Conservation (phyloP, 2,797 vertebrate species). For the Pseudocheirus occidentalis region DNA sequence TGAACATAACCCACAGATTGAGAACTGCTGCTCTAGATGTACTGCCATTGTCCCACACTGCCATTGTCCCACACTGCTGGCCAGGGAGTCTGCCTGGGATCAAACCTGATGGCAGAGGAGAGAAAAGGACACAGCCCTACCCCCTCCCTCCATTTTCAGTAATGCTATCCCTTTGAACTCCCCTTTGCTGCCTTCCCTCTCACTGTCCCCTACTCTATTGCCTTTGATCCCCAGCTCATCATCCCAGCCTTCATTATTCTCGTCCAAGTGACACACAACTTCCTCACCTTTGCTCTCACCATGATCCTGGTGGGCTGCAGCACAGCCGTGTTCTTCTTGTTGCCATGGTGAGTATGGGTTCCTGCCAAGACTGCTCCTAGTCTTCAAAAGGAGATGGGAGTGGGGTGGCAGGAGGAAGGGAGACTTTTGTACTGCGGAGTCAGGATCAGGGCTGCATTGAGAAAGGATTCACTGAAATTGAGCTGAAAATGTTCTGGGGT, state of each 20-base stretch:
- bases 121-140: neutral
- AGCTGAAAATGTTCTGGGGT: neutral
- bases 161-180: neutral
- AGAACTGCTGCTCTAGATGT: neutral
- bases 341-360: slow-evolving; percentile 86
- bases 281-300: slow-evolving; percentile 83
- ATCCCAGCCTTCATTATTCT: slow-evolving; percentile 83
- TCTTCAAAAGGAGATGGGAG: neutral
- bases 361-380: neutral
- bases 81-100: neutral
- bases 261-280: slow-evolving; percentile 81
- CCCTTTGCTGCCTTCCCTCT: neutral
- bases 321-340: slow-evolving; percentile 83
- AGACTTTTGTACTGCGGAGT: neutral
- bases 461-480: neutral
- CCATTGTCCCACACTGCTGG: neutral
- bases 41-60: neutral
- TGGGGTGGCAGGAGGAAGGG: neutral
- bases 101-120: neutral
- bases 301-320: slow-evolving; percentile 86
- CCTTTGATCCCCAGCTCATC: slow-evolving; percentile 81
- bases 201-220: neutral
- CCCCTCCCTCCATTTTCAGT: neutral
- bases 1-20: too few species aligned
- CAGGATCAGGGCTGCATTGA: neutral